Evolutionary conservation across 2,888 invertebrate species (phyloP).

Genomic region (Eumerus sabulonum): DNA sequence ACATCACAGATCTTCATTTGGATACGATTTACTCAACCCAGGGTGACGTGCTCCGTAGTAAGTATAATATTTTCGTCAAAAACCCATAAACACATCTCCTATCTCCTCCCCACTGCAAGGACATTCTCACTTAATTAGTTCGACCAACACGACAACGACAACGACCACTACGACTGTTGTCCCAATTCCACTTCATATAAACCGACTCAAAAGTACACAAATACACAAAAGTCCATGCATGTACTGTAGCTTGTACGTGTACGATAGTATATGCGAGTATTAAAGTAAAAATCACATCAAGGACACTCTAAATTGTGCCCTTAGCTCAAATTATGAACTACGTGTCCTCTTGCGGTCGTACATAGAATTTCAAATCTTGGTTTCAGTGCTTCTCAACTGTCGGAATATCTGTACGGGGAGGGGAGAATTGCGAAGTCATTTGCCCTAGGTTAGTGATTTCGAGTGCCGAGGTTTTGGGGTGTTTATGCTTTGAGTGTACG

Average conservation of each 20-base stretch:
- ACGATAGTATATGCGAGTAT: background rate
- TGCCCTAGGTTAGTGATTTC: constrained; percentile 30
- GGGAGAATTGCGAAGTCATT: background rate
- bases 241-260: too few species aligned
- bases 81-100: background rate
- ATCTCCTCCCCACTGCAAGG: too few species aligned
- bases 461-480: background rate
- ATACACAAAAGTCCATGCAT: too few species aligned
- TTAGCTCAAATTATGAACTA: constrained; percentile 17
- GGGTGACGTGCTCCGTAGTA: constrained; percentile 88
- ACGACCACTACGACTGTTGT: too few species aligned
- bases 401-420: background rate
- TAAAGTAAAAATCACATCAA: constrained; percentile 23
- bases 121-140: background rate
- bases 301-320: constrained; percentile 17
- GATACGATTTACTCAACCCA: constrained; percentile 90
- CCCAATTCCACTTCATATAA: too few species aligned
- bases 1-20: constrained; percentile 95
- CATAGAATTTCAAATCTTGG: background rate
- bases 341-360: background rate
- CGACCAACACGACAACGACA: constrained; percentile 14
- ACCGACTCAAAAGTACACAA: too few species aligned
- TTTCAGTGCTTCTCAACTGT: background rate
- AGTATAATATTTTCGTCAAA: constrained; percentile 79
- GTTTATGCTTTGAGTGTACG: too few species aligned